Evolutionary conservation across 2,797 vertebrate genomes (phyloP).

Genomic region (Hirundo rustica): DNA sequence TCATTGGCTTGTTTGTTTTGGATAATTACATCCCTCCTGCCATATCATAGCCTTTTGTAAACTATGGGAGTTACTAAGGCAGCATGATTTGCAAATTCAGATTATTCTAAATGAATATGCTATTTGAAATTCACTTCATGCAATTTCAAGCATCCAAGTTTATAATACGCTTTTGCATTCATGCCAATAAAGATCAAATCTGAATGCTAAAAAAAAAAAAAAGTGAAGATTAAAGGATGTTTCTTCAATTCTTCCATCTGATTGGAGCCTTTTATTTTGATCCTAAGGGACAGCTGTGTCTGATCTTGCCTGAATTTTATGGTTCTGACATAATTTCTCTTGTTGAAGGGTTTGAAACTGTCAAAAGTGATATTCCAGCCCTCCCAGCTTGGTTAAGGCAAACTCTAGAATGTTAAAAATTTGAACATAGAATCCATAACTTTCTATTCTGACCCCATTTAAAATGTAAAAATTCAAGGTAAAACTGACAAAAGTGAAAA

Average conservation of each 20-base stretch:
- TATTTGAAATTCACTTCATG: constrained; percentile 41
- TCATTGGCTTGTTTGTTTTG: constrained; percentile 60
- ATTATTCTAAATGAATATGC: constrained; percentile 48
- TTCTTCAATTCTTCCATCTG: background rate
- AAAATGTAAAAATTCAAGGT: background rate
- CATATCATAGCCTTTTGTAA: constrained; percentile 46
- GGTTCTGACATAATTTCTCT: background rate
- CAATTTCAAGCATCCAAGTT: constrained; percentile 28
- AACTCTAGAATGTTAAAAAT: background rate
- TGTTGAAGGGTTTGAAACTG: background rate
- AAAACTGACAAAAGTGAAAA: background rate
- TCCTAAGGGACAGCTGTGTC: background rate
- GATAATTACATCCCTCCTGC: constrained; percentile 54
- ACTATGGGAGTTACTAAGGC: constrained; percentile 43
- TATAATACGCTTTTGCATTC: background rate
- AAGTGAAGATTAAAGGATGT: background rate
- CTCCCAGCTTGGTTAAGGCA: background rate
- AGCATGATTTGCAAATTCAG: constrained; percentile 42
- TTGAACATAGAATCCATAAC: background rate
- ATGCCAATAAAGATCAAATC: constrained; percentile 15
- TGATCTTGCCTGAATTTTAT: background rate
- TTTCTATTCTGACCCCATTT: background rate
- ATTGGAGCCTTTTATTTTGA: background rate
- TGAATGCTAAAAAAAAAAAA: background rate
- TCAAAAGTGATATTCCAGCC: background rate